Evolutionary conservation across 2,888 invertebrate genomes (phyloP).

Genomic region (Caenorhabditis uteleia): DNA sequence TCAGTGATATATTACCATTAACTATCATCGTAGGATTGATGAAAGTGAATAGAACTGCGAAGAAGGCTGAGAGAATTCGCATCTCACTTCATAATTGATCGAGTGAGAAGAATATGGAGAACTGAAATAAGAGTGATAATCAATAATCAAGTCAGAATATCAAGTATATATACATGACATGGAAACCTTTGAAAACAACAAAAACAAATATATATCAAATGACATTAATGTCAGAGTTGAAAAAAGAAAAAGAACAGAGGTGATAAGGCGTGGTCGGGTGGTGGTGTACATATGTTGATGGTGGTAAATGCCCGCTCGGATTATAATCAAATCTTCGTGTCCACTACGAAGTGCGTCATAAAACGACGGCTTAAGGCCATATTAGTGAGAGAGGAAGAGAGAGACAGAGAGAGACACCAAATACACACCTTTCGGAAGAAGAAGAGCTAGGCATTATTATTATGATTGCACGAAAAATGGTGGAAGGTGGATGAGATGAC

Average conservation of each 20-base stretch:
- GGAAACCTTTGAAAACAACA: not conserved
- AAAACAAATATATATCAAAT: no score
- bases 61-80: slow-evolving; percentile 56
- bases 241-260: no score
- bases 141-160: not conserved
- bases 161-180: not conserved
- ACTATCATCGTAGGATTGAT: slow-evolving; percentile 56
- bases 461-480: no score
- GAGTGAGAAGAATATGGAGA: no score
- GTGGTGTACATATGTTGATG: slow-evolving; percentile 6
- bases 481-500: no score
- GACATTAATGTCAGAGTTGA: no score
- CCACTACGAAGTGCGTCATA: slow-evolving; percentile 35
- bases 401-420: not conserved
- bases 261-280: slow-evolving; percentile 6
- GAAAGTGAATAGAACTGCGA: slow-evolving; percentile 56
- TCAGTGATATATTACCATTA: slow-evolving; percentile 26
- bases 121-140: slow-evolving; percentile 9
- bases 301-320: slow-evolving; percentile 9
- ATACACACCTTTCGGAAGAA: not conserved
- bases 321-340: slow-evolving; percentile 47
- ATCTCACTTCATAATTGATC: slow-evolving; percentile 38
- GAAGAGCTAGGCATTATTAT: no score
- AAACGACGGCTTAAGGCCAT: slow-evolving; percentile 3
- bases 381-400: not conserved